Evolutionary conservation across 2,113 vertebrate species (phyloP), one percentile per base, ranked within the genome.

Genomic region (Engystomops pustulosus): DNA sequence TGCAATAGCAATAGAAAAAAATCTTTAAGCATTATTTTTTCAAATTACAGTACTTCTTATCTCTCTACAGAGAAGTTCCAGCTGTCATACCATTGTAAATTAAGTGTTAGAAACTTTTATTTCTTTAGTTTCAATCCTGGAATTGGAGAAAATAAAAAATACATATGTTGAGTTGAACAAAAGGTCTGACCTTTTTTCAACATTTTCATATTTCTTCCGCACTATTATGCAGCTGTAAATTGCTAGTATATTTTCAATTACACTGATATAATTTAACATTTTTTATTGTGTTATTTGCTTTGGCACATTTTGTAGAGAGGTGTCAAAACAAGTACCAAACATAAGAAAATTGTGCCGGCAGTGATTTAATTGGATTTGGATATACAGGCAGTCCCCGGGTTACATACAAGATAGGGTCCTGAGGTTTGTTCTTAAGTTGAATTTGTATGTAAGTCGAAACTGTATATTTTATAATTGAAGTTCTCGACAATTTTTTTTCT

Each of bases 161-260:
- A 75, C 53, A 51, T 75, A 11, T 83, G 86, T 0, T 36, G 47
- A 36, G 51, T 8, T 81, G 75, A 62, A 32, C 86, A 79, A 15
- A 0, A 82, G 85, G 49, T 84, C 14, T 38, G 6, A 71, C 14
- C 51, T 32, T 12, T 81, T 45, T 80, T 85, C 84, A 86, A 60
- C 0, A 8, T 55, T 41, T 36, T 14, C 51, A 1, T 49, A 2
- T 84, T 78, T 47, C 1, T 85, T 75, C 5, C 7, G 0, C 74
- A 86, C 85, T 86, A 85, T 69, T 78, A 10, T 72, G 34, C 47
- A 76, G 72, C 38, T 77, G 71, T 6, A 84, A 84, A 84, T 76
- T 76, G 81, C 25, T 49, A 30, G 62, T 34, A 36, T 76, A 36
- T 84, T 65, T 84, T 68, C 71, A 77, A 84, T 67, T 67, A 84